Percentiles rank a stretch among this genome's conserved stretches.
Evolutionary conservation across 1,140 invertebrate species (phyloP).

Genomic region (Drosophila orena): DNA sequence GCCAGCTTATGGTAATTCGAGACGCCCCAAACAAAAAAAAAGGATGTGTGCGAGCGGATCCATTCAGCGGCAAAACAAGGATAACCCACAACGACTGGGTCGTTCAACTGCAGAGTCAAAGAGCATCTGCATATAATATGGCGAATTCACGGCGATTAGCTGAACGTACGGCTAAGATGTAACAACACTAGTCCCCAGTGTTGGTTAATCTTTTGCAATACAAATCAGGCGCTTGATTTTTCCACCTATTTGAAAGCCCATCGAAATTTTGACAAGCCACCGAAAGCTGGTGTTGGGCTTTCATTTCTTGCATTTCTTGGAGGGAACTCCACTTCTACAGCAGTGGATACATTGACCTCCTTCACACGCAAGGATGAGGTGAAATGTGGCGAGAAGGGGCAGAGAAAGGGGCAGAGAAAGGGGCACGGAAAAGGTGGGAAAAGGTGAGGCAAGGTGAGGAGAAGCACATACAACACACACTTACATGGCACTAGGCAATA

Average conservation of each 20-base stretch:
- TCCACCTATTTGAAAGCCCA: not conserved
- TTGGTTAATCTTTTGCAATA: too few relatives aligned
- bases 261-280: too few relatives aligned
- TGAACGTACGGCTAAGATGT: too few relatives aligned
- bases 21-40: conserved; percentile 31
- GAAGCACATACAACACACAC: conserved; percentile 48
- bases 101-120: conserved; percentile 38
- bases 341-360: conserved; percentile 62
- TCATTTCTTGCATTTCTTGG: not conserved
- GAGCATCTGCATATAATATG: conserved; percentile 1
- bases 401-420: too few relatives aligned
- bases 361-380: conserved; percentile 50
- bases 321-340: conserved; percentile 22
- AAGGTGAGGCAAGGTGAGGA: conserved; percentile 2
- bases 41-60: conserved; percentile 6
- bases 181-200: too few relatives aligned
- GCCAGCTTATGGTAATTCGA: conserved; percentile 50
- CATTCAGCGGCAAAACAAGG: conserved; percentile 12
- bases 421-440: not conserved
- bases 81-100: conserved; percentile 20
- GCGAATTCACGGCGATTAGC: conserved; percentile 5
- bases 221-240: not conserved
- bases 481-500: conserved; percentile 70
- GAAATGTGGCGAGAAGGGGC: too few relatives aligned
- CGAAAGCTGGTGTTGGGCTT: not conserved